A percentile compares a stretch with the other conserved stretches of the same genome.
Conservation (phyloP, 2,888 invertebrate species). For the Adelphocoris suturalis region DNA sequence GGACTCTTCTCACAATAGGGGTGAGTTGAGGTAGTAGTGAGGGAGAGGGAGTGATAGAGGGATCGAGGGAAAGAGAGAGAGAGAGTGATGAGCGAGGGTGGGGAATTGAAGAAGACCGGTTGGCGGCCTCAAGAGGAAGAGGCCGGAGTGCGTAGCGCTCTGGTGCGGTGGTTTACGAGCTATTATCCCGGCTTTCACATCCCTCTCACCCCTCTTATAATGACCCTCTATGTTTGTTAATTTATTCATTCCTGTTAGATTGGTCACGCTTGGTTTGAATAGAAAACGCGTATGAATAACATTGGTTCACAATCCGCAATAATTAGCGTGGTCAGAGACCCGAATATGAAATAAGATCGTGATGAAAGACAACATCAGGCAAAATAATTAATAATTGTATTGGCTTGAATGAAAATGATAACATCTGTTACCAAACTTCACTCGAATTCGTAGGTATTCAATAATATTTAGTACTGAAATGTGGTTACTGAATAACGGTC, state of each 20-base stretch:
- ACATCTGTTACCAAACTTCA: too few relatives aligned
- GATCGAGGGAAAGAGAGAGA: too few relatives aligned
- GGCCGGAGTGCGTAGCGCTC: background rate
- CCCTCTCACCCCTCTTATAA: background rate
- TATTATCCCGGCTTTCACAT: constrained; percentile 11
- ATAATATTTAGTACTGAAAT: too few relatives aligned
- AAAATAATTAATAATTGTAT: too few relatives aligned
- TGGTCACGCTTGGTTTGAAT: background rate
- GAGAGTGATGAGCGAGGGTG: background rate
- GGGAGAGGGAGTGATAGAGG: too few relatives aligned
- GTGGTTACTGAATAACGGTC: too few relatives aligned
- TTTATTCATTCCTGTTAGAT: background rate
- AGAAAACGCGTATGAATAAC: background rate
- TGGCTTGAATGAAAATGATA: too few relatives aligned
- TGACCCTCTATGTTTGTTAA: constrained; percentile 34
- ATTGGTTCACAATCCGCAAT: background rate
- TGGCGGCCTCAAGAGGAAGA: background rate
- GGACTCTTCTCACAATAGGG: constrained; percentile 8
- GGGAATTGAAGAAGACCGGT: constrained; percentile 15
- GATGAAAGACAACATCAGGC: too few relatives aligned
- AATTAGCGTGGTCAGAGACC: background rate
- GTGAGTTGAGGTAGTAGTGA: background rate
- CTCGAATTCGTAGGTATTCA: too few relatives aligned
- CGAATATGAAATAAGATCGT: background rate
- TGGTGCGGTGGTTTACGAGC: constrained; percentile 25